phyloP scores from a whole-genome alignment of 1,140 invertebrate genomes.

The Camponotus floridanus region DNA sequence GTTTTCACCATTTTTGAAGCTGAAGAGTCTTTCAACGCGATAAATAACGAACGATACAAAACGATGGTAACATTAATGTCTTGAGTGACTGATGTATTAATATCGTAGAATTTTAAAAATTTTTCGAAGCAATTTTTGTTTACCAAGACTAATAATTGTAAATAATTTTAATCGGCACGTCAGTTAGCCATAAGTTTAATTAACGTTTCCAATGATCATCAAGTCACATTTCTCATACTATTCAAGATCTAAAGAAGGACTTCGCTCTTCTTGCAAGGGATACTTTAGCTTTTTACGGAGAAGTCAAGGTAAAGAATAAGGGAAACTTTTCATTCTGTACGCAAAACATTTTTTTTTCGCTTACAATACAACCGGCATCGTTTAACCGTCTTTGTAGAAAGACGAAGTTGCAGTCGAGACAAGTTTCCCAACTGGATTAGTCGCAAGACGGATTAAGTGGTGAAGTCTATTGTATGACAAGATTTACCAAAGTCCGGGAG shows the following conservation, averaged over 20 bases:
- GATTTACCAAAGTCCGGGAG: constrained; percentile 70
- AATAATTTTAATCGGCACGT: neutral
- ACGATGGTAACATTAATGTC: too few relatives aligned
- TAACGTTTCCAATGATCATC: neutral
- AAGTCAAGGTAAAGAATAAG: neutral
- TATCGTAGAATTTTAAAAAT: constrained; percentile 7
- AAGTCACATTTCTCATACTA: neutral
- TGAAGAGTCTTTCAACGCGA: constrained; percentile 56
- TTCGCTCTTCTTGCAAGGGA: neutral
- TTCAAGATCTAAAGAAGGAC: neutral
- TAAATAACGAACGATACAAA: constrained; percentile 46
- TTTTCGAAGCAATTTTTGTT: neutral
- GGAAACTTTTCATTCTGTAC: constrained; percentile 10
- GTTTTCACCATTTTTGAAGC: constrained; percentile 63
- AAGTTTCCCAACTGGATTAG: constrained; percentile 76
- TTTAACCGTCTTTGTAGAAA: constrained; percentile 48
- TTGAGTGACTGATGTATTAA: neutral
- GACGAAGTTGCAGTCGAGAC: constrained; percentile 67
- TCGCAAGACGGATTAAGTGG: constrained; percentile 74
- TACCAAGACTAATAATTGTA: neutral
- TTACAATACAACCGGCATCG: constrained; percentile 22
- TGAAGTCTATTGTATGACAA: constrained; percentile 73
- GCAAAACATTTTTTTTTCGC: constrained; percentile 34
- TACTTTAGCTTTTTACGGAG: neutral
- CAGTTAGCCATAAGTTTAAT: neutral